These are phyloP conservation scores for Sanderia malayensis DNA, from an alignment of 30 jellyfish, hydroid and myxozoan genomes.

Conservation along the genomic window DNA sequence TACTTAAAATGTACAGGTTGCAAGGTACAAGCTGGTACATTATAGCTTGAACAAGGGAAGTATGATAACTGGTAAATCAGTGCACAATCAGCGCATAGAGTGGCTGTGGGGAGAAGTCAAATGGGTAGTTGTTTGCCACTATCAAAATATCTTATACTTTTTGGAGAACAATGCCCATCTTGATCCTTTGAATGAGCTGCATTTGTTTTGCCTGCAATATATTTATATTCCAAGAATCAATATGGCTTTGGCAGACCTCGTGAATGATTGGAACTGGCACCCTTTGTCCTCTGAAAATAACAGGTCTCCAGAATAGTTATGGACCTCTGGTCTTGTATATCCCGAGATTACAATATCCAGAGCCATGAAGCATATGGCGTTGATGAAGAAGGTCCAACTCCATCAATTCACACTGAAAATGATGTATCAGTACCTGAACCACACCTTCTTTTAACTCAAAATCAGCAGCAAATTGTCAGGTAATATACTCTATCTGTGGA, in stretches of 20 bases:
- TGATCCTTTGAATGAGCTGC: background rate
- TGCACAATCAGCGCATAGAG: constrained; percentile 30
- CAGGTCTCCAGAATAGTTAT: background rate
- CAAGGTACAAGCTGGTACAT: constrained; percentile 26
- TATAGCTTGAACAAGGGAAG: constrained; percentile 42
- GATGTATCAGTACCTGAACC: constrained; percentile 2
- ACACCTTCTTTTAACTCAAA: background rate
- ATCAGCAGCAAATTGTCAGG: background rate
- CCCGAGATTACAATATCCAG: too few species aligned
- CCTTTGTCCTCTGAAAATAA: background rate
- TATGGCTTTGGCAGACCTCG: background rate
- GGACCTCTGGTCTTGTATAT: background rate
- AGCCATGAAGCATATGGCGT: too few species aligned
- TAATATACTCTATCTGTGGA: background rate
- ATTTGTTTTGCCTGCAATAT: background rate
- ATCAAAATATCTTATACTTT: too few species aligned
- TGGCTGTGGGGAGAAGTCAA: background rate
- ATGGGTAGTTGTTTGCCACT: background rate
- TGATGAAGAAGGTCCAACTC: background rate
- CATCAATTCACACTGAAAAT: background rate
- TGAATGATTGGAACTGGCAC: background rate
- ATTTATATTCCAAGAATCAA: background rate
- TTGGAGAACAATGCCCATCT: background rate
- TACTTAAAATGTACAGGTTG: constrained; percentile 47
- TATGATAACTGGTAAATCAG: constrained; percentile 52